phyloP scores from a whole-genome alignment of 2,113 vertebrate species.

The Carassius carassius region DNA sequence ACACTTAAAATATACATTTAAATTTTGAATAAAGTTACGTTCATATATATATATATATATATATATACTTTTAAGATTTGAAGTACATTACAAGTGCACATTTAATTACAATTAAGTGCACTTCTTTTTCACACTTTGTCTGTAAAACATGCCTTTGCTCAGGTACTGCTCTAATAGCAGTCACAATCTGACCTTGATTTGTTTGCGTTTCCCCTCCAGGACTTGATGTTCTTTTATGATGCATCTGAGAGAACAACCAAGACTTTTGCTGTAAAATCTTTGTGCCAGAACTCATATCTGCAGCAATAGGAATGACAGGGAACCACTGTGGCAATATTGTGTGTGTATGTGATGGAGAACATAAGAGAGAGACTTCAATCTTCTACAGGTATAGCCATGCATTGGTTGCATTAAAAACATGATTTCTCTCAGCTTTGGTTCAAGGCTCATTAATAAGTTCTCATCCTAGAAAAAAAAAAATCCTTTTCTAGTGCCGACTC shows the following conservation, averaged over 20 bases:
- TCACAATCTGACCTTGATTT: neutral
- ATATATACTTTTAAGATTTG: neutral
- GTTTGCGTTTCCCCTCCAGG: neutral
- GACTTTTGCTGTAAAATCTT: conserved; percentile 21
- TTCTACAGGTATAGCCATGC: conserved; percentile 53
- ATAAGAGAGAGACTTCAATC: conserved; percentile 49
- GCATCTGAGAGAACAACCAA: neutral
- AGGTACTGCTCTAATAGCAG: neutral
- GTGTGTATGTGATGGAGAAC: conserved; percentile 43
- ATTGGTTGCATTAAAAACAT: conserved; percentile 41
- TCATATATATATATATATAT: no score
- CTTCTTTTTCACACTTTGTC: neutral
- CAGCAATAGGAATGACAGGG: conserved; percentile 5
- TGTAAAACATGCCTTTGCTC: neutral
- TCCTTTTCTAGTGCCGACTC: neutral
- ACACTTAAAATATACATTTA: no score
- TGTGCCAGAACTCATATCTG: conserved; percentile 1
- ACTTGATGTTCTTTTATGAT: neutral
- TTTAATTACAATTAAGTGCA: neutral
- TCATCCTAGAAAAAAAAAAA: neutral
- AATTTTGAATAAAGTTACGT: no score
- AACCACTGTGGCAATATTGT: neutral
- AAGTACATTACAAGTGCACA: neutral
- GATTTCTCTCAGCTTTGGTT: conserved; percentile 37
- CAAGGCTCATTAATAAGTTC: conserved; percentile 32